phyloP scores from a whole-genome alignment of 2,113 vertebrate genomes.

The Isurus oxyrinchus region DNA sequence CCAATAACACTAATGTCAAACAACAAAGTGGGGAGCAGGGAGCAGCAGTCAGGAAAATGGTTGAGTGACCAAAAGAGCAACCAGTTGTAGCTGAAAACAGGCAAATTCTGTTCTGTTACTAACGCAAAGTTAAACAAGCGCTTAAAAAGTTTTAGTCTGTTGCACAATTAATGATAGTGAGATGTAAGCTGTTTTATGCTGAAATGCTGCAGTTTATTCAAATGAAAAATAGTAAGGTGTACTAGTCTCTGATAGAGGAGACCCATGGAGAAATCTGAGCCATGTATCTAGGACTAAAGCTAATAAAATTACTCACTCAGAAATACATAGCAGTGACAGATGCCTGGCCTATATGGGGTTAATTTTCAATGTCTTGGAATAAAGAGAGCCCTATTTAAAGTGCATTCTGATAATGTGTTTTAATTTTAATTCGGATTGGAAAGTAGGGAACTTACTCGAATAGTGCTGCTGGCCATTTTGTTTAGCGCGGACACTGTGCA shows the following conservation, averaged over 20 bases:
- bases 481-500: no score
- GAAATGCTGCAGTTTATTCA: background rate
- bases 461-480: no score
- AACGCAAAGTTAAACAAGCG: background rate
- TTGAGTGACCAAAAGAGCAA: background rate
- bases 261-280: background rate
- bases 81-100: background rate
- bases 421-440: no score
- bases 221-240: background rate
- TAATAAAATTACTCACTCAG: background rate
- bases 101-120: background rate
- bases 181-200: background rate
- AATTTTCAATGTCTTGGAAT: background rate
- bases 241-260: background rate
- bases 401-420: no score
- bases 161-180: background rate
- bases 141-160: background rate
- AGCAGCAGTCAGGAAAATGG: background rate
- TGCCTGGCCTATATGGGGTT: background rate
- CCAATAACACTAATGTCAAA: background rate
- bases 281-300: background rate
- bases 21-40: background rate
- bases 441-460: no score
- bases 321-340: background rate
- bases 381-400: no score